Evolutionary conservation across 2,797 vertebrate genomes (phyloP), one percentile per base, ranked within the genome.

Genomic region (Enteromius trimaculatus): DNA sequence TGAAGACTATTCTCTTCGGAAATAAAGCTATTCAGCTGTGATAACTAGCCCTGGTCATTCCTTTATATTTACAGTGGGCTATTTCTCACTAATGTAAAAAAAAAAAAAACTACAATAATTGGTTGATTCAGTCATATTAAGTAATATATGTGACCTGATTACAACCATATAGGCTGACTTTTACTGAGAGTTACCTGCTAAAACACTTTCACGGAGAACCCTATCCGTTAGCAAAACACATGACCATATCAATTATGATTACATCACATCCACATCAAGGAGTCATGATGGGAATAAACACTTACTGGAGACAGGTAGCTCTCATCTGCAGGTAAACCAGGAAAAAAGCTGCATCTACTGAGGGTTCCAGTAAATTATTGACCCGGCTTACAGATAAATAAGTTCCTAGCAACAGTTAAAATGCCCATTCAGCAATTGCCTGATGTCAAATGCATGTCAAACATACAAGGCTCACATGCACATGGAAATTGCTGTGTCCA

Each of bases 401-500:
- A 85, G 80, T 85, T 86, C 70, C 74, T 76, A 53, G 77, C 29
- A 84, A 82, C 79, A 82, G 84, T 84, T 85, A 64, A 42, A 76
- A 65, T 58, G 66, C 16, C 14, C 21, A 21, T 47, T 78, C 77
- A 78, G 69, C 58, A 72, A 81, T 65, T 75, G 11, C 51, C 34
- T 69, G 26, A 17, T 70, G 77, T 79, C 31, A 34, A 70, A 80
- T 42, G 78, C 23, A 44, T 64, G 72, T 49, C 23, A 82, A 53
- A 75, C 53, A 79, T 55, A 79, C 53, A 49, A 75, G 53, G 55
- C 70, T 60, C 72, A 68, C 77, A 86, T 80, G 58, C 81, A 80
- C 55, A 79, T 74, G 78, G 71, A 83, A 86, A 86, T 80, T 85
- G 72, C 83, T 79, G 86, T 83, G 87, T 87, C 90, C 87, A 85